Conservation (phyloP, 2,888 invertebrate genomes). For the Drosophila cognata region DNA sequence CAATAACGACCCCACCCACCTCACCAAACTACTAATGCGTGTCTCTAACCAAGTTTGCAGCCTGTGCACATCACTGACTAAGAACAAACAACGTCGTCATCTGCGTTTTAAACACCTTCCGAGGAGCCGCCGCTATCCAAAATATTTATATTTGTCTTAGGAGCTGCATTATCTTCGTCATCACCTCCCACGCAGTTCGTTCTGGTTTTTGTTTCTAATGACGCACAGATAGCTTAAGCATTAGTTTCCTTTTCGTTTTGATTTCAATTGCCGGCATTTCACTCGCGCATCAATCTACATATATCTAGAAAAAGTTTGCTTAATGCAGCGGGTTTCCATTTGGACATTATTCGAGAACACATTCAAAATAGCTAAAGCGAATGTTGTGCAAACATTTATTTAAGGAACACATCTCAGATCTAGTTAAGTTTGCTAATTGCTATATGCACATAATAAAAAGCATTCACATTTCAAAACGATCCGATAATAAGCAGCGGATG, state of each 20-base stretch:
- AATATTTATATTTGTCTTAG: constrained; percentile 1
- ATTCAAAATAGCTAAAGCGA: neutral
- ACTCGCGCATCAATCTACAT: constrained; percentile 3
- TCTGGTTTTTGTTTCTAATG: neutral
- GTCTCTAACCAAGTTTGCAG: constrained; percentile 63
- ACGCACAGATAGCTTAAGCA: constrained; percentile 19
- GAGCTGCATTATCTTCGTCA: constrained; percentile 6
- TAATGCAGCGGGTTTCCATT: constrained; percentile 24
- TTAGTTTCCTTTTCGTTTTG: constrained; percentile 15
- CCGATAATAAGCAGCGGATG: neutral
- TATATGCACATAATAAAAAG: neutral
- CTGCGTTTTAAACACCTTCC: constrained; percentile 5
- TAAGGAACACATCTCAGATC: neutral
- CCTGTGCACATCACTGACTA: constrained; percentile 34
- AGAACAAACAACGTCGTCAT: constrained; percentile 31
- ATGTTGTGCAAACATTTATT: neutral
- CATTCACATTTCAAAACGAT: neutral
- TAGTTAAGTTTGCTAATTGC: neutral
- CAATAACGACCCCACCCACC: neutral
- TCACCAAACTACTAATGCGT: constrained; percentile 42
- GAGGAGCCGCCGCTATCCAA: constrained; percentile 6
- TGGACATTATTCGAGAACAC: constrained; percentile 4
- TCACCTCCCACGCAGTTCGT: constrained; percentile 26
- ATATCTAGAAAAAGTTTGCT: neutral
- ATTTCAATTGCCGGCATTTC: constrained; percentile 18